Percentiles rank a stretch among this genome's conserved stretches.
These are phyloP conservation scores for Leptinotarsa tumamoca DNA, from an alignment of 2,888 invertebrate genomes.

Conservation along the genomic window DNA sequence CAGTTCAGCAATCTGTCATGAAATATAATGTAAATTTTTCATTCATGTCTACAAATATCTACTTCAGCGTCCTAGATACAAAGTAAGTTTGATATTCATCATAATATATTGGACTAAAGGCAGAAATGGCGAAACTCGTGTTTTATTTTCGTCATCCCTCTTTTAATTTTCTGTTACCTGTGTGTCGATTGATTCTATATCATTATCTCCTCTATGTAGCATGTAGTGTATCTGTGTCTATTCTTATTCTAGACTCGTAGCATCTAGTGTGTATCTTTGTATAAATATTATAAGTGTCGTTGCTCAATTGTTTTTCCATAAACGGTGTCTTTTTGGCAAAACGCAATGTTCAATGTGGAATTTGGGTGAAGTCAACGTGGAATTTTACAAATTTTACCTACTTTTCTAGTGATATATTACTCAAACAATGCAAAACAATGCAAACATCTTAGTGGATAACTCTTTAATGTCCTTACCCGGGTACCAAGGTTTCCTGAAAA, in stretches of 20 bases:
- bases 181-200: conserved; percentile 61
- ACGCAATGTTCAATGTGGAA: conserved; percentile 66
- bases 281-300: conserved; percentile 65
- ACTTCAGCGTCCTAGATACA: no score
- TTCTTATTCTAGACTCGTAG: conserved; percentile 52
- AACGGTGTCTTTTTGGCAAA: conserved; percentile 65
- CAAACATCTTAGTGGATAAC: conserved; percentile 53
- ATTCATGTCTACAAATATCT: no score
- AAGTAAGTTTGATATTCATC: no score
- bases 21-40: no score
- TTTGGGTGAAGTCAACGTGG: conserved; percentile 67
- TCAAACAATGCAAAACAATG: conserved; percentile 59
- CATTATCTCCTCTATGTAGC: conserved; percentile 57
- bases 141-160: conserved; percentile 38
- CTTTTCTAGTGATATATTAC: conserved; percentile 42
- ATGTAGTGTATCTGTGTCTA: conserved; percentile 58
- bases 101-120: background rate
- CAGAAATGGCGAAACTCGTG: conserved; percentile 41
- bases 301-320: conserved; percentile 60
- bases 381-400: conserved; percentile 37
- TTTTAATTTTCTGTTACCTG: conserved; percentile 56
- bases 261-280: conserved; percentile 62
- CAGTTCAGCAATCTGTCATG: no score
- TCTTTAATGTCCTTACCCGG: conserved; percentile 55
- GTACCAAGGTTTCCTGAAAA: conserved; percentile 56